phyloP scores from a whole-genome alignment of 2,113 vertebrate species.

The Nanger granti region DNA sequence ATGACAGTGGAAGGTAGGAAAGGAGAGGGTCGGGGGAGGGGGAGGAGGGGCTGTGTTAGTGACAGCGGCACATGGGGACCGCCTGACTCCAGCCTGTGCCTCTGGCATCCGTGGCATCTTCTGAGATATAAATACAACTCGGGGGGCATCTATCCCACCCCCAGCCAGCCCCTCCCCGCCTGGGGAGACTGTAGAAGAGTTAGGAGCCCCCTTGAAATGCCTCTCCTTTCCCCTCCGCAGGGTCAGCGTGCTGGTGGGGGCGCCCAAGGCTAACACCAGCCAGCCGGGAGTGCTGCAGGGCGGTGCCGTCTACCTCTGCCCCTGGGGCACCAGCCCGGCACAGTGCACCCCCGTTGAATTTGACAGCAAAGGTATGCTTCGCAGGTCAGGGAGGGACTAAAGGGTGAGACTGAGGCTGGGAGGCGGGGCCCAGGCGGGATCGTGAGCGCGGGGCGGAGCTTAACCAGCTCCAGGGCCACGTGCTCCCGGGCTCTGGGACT shows the following conservation, averaged over 20 bases:
- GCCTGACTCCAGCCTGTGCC: slow-evolving; percentile 60
- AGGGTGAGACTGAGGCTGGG: background rate
- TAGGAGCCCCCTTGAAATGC: background rate
- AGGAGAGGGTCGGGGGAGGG: background rate
- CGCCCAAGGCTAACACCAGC: slow-evolving; percentile 88
- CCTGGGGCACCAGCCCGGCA: slow-evolving; percentile 79
- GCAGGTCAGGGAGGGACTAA: background rate
- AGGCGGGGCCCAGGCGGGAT: background rate
- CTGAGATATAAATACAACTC: slow-evolving; percentile 69
- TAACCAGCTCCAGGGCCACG: background rate
- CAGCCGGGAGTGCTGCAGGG: slow-evolving; percentile 83
- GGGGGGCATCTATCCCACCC: slow-evolving; percentile 58
- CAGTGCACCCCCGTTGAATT: slow-evolving; percentile 80
- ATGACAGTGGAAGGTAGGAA: background rate
- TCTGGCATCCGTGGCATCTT: slow-evolving; percentile 72
- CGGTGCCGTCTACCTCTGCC: slow-evolving; percentile 90
- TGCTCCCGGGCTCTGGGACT: background rate
- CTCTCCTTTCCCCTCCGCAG: slow-evolving; percentile 72
- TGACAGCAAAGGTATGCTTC: slow-evolving; percentile 81
- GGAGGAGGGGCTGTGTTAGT: slow-evolving; percentile 43
- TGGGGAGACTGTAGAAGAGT: background rate
- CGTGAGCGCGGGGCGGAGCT: background rate
- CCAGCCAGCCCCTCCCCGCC: background rate
- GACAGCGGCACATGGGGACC: slow-evolving; percentile 72
- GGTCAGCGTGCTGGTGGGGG: slow-evolving; percentile 88